Base-by-base conservation (phyloP, 2,113 vertebrate species). In the Tylochromis polylepis region DNA sequence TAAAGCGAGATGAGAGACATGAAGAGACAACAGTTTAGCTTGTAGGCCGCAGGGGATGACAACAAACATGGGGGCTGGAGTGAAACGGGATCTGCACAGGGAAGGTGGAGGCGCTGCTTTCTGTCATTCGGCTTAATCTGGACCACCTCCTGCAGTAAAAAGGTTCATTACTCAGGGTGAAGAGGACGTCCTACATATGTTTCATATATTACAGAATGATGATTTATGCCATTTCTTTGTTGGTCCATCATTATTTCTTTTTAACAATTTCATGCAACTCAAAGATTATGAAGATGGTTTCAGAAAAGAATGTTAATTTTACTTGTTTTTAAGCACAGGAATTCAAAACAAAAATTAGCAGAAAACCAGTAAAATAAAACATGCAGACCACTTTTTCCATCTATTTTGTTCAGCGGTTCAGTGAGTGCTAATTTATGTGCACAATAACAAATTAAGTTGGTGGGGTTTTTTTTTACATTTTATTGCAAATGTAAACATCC, bases 21-120 rank as follows among this genome's bases (percentile, higher is more conserved):
- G 67, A 90, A 85, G 87, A 90, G 90, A 91, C 85, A 65, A 72
- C 82, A 82, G 87, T 88, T 91, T 60, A 91, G 85, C 91, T 90
- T 88, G 93, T 94, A 90, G 87, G 93, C 91, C 82, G 56, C 58
- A 4, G 92, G 93, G 86, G 92, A 85, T 15, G 65, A 91, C 93
- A 93, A 94, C 90, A 95, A 93, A 93, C 93, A 93, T 5, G 53
- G 46, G 84, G 79, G 83, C 60, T 59, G 4, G 18, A 70, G 87
- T 85, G 93, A 92, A 92, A 95, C 55, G 0, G 56, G 92, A 94
- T 87, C 83, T 24, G 31, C 4, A 1, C 59, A 56, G 41, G 75
- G 59, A 51, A 51, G 77, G 55, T 49, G 81, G 85, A 77, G 83
- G 65, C 20, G 81, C 22, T 15, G 53, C 67, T 79, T 3, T 38